Evolutionary conservation across 2,888 invertebrate species (phyloP), one percentile per base, ranked within the genome.

Genomic region (Steinernema scapterisci): DNA sequence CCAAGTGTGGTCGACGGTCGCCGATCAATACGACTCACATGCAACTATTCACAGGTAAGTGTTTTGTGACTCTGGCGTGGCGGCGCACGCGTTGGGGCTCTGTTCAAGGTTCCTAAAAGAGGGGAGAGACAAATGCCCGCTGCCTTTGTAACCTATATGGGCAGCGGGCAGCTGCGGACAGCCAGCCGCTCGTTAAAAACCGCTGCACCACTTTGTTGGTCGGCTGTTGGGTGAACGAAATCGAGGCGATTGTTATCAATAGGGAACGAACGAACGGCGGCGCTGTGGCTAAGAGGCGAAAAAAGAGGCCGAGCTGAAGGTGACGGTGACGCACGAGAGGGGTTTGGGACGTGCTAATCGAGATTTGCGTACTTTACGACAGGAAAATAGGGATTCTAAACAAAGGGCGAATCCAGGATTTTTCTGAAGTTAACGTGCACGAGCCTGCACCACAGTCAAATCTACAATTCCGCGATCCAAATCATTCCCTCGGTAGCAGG

Each of bases 1-100:
- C 75, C 77, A 79, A 73, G 83, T 82, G 23, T 83, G 83, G 83
- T 78, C 77, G 16, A 78, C 79, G 44, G 83, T 81, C 0, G 83
- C 83, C 1, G 83, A 83, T 52, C 83, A 83, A 76, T 83, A 82
- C 73, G 82, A 82, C 70, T 78, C 80, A 38, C 83, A 83, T 21
- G 78, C 83, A 11, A 82, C 83, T n/a, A 77, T 83, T 46, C 83
- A 83, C 75, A 81, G 77, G 80, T 80, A 45, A 43, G 44, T 48
- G 48, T 48, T 48, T 48, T 19, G n/a, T 48, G n/a, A 5, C 19
- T 19, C 19, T 3, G 5, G 16, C 13, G 48, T 13, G 16, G 31
- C 27, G 27, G 63, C 27, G 16, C 3, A n/a, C 13, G 2, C 13
- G 5, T 3, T 3, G 7, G 48, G 16, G 5, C 63, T 7, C 2